Evolutionary conservation across 1,140 invertebrate species (phyloP).

Genomic region (Dreissena polymorpha): DNA sequence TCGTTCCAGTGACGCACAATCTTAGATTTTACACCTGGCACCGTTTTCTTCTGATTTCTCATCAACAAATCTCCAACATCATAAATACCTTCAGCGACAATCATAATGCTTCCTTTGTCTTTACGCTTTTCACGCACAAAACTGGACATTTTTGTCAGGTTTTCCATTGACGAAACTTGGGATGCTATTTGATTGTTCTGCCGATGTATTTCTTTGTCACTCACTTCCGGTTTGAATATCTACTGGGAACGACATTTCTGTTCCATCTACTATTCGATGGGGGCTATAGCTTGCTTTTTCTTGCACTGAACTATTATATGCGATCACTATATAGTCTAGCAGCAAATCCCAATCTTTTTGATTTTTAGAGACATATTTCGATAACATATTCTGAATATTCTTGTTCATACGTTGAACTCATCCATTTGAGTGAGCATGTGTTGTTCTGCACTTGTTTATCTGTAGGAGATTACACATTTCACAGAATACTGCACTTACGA

Average conservation of each 20-base stretch:
- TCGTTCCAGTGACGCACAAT: slow-evolving; percentile 48
- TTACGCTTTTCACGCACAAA: slow-evolving; percentile 20
- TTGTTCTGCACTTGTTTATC: slow-evolving; percentile 23
- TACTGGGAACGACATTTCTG: slow-evolving; percentile 23
- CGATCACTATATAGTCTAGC: too few species aligned
- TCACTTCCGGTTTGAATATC: slow-evolving; percentile 7
- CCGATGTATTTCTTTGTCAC: not conserved
- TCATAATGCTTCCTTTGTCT: slow-evolving; percentile 46
- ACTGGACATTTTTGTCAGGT: slow-evolving; percentile 7
- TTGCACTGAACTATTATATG: too few species aligned
- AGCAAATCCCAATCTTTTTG: too few species aligned
- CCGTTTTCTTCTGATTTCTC: slow-evolving; percentile 39
- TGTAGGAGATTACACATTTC: slow-evolving; percentile 22
- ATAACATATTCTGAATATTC: not conserved
- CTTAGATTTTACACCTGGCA: slow-evolving; percentile 38
- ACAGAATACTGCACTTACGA: slow-evolving; percentile 20
- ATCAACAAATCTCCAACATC: slow-evolving; percentile 44
- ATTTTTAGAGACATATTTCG: too few species aligned
- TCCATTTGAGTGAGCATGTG: slow-evolving; percentile 26
- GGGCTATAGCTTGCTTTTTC: slow-evolving; percentile 8
- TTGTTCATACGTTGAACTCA: slow-evolving; percentile 1
- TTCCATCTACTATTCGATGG: not conserved
- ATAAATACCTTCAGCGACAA: slow-evolving; percentile 14
- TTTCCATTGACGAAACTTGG: slow-evolving; percentile 14
- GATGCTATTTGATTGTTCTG: too few species aligned